A percentile compares a stretch with the other conserved stretches of the same genome.
phyloP scores from a whole-genome alignment of 2,888 invertebrate genomes.

The Onthophagus sagittarius region DNA sequence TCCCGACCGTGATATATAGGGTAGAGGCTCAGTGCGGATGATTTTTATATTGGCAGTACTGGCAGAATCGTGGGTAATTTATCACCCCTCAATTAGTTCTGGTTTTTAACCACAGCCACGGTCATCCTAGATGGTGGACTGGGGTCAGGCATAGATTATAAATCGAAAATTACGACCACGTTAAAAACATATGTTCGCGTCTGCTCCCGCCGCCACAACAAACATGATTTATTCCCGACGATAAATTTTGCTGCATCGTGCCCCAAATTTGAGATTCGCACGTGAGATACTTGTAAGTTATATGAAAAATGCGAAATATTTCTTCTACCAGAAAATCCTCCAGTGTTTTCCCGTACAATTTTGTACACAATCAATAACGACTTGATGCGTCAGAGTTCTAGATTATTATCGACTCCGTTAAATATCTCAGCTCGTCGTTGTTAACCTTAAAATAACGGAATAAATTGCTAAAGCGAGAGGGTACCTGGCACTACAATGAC shows the following conservation, averaged over 20 bases:
- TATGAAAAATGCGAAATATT: neutral
- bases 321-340: neutral
- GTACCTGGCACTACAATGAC: neutral
- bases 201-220: slow-evolving; percentile 17
- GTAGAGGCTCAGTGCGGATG: neutral
- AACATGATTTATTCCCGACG: slow-evolving; percentile 21
- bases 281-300: neutral
- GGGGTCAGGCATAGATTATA: slow-evolving; percentile 21
- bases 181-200: slow-evolving; percentile 23
- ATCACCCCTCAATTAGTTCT: slow-evolving; percentile 23
- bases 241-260: slow-evolving; percentile 17
- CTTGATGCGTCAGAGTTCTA: too few species aligned
- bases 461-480: neutral
- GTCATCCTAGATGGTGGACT: slow-evolving; percentile 3
- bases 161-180: slow-evolving; percentile 24
- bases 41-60: slow-evolving; percentile 11
- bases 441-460: neutral
- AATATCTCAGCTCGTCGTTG: neutral
- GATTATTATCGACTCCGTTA: too few species aligned
- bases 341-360: too few species aligned
- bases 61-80: slow-evolving; percentile 17
- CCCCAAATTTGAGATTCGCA: neutral
- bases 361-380: too few species aligned
- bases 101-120: slow-evolving; percentile 18
- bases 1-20: slow-evolving; percentile 1